These are phyloP conservation scores for Carcina quercana DNA, from an alignment of 2,888 invertebrate genomes.

Conservation along the genomic window DNA sequence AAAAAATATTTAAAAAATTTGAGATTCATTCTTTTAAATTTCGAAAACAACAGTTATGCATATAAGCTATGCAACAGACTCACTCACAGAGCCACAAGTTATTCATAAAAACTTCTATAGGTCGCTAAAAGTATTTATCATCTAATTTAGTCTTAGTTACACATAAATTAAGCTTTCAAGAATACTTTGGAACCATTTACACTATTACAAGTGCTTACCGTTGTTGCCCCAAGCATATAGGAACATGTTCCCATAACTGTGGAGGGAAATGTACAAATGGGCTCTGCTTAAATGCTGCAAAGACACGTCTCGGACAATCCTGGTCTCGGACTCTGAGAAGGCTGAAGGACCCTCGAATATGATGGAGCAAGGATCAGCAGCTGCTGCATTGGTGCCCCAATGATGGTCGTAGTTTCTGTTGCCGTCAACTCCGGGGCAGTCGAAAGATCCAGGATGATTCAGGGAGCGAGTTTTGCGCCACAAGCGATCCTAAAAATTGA, in stretches of 20 bases:
- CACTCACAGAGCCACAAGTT: too few species aligned
- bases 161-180: too few species aligned
- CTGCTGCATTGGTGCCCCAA: conserved; percentile 76
- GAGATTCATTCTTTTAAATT: too few species aligned
- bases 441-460: conserved; percentile 40
- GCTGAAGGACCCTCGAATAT: conserved; percentile 77
- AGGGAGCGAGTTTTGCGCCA: conserved; percentile 82
- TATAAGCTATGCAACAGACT: too few species aligned
- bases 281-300: conserved; percentile 61
- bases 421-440: conserved; percentile 82
- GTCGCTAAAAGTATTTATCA: too few species aligned
- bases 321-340: conserved; percentile 81
- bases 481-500: conserved; percentile 67
- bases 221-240: conserved; percentile 83
- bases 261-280: conserved; percentile 81
- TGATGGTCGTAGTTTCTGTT: conserved; percentile 85
- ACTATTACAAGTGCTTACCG: conserved; percentile 26
- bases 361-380: conserved; percentile 72
- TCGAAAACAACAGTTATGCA: too few species aligned
- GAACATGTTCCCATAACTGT: conserved; percentile 82
- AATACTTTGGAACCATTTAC: background rate
- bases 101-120: too few species aligned
- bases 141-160: too few species aligned
- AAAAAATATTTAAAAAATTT: too few species aligned
- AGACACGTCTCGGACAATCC: conserved; percentile 73